Evolutionary conservation across 2,797 vertebrate species (phyloP), one percentile per base, ranked within the genome.

Genomic region (Crax fasciolata): DNA sequence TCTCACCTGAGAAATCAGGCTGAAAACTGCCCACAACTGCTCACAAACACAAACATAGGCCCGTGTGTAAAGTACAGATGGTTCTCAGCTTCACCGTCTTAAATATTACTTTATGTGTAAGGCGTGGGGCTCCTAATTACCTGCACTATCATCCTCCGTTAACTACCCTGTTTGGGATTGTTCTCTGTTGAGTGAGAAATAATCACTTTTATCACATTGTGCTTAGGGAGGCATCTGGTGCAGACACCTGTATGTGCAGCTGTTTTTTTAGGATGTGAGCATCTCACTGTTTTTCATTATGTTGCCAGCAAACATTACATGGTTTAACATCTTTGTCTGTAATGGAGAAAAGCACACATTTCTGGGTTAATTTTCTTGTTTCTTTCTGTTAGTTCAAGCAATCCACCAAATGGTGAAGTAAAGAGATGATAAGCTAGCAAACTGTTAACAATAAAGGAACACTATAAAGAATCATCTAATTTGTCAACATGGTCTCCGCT

Each of bases 221-320:
- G 65, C 75, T 95, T 94, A 96, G 81, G 83, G 52, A 95, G 96
- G 95, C 97, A 97, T 91, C 95, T 97, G 97, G 83, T 70, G 55
- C 75, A 90, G 58, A 94, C 97, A 97, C 93, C 97, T 97, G 96
- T 90, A 90, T 61, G 43, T 95, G 81, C 97, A 97, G 94, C 94
- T 97, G 96, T 0, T 57, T 95, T 92, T 96, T 95, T 91, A 90
- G 78, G 74, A 92, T 84, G 72, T 52, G 85, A 96, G 70, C n/a
- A 80, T 94, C 87, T 94, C 83, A 35, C 85, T 75, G 57, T 73
- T 95, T 91, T 97, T 95, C 91, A 91, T 96, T 96, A 91, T 70
- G 70, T 81, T 93, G 90, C 55, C 6, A 6, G 57, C 61, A 65
- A 96, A 38, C 67, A n/a, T 67, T 84, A 57, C 86, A 24, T 91